Base-by-base conservation (phyloP, 2,888 invertebrate genomes). In the Hirtodrosophila duncani region DNA sequence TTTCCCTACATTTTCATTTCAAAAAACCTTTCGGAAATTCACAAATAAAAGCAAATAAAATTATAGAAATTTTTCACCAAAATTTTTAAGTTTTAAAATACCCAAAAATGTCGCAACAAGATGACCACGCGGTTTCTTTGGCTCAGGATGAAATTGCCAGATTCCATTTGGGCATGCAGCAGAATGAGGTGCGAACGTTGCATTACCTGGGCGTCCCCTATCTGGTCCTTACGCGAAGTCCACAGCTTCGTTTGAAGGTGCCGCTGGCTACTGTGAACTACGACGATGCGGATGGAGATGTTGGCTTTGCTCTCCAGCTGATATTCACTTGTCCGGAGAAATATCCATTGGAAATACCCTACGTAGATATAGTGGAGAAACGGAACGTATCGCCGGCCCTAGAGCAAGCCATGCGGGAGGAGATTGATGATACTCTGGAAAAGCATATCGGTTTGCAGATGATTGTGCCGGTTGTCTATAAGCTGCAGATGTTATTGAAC, bases 141-240 rank as follows among this genome's bases (percentile, higher is more conserved):
- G n/a, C n/a, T n/a, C n/a, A n/a, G n/a, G n/a, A n/a, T n/a, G n/a
- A n/a, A n/a, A 29, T 42, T 0, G 10, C 33, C 3, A 38, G 14
- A 8, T 58, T 55, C 8, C 55, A 57, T 11, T 27, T 24, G 3
- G 48, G 65, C 27, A 46, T 77, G 39, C 80, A 72, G 31, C 49
- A 36, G 2, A 75, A 69, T 4, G 80, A 77, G 41, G 50, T 77
- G 31, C 36, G 61, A 6, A 72, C 79, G 0, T 11, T 75, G 50
- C 75, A 79, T 29, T 75, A 79, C 3, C 36, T 75, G 48, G 79
- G 75, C 3, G 14, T 74, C 16, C 65, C 72, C 6, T 72, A 67
- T 27, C 1, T 59, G 49, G 70, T 78, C 2, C n/a, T 69, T 5
- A 21, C 53, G 3, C 74, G 78, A 0, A 26, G 18, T 0, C 65